A percentile compares a stretch with the other conserved stretches of the same genome.
Evolutionary conservation across 2,113 vertebrate genomes (phyloP).

Genomic region (Zapornia atra): DNA sequence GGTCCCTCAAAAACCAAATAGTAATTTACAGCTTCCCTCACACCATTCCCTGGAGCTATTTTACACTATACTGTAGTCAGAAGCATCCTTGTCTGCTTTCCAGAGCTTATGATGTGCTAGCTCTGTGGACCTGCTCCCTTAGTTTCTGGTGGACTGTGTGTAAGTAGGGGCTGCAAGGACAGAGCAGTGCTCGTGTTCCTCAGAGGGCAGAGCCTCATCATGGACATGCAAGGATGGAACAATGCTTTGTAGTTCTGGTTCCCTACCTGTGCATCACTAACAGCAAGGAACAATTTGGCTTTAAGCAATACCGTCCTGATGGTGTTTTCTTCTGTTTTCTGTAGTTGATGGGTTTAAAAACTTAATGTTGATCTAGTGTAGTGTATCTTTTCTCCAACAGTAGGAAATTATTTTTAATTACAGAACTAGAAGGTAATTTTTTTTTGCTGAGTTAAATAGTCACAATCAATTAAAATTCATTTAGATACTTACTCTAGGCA

Average conservation of each 20-base stretch:
- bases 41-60: not conserved
- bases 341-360: not conserved
- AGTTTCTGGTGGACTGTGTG: not conserved
- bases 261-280: not conserved
- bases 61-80: not conserved
- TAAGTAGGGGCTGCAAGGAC: not conserved
- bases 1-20: not conserved
- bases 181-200: not conserved
- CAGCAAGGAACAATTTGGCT: not conserved
- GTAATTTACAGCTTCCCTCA: not conserved
- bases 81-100: not conserved
- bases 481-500: not conserved
- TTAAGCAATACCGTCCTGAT: not conserved
- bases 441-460: not conserved
- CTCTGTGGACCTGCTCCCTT: not conserved
- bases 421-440: not conserved
- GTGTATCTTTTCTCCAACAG: not conserved
- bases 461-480: not conserved
- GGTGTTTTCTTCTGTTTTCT: fast-evolving
- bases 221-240: not conserved
- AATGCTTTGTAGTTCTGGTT: not conserved
- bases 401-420: not conserved
- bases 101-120: not conserved
- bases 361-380: not conserved
- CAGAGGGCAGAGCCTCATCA: not conserved